phyloP scores from a whole-genome alignment of 2,888 invertebrate species.

The Drosophila anomalata region DNA sequence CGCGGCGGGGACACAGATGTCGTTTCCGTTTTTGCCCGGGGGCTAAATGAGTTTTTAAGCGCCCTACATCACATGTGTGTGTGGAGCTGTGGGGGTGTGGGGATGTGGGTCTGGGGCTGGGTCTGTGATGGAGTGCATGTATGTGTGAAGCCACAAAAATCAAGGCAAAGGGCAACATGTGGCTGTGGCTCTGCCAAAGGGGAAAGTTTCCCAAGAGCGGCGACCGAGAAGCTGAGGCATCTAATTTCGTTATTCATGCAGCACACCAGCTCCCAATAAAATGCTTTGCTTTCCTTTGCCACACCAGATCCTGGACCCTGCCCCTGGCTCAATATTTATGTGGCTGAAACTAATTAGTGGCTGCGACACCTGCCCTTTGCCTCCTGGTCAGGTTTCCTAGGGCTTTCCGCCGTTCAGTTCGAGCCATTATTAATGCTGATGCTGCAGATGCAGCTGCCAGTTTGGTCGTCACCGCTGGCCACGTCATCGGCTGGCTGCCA shows the following conservation, averaged over 20 bases:
- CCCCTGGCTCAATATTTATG: conserved; percentile 36
- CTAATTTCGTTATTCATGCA: conserved; percentile 25
- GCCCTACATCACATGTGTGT: conserved; percentile 32
- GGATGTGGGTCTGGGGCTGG: conserved; percentile 1
- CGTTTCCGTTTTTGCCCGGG: conserved; percentile 32
- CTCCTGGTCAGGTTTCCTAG: conserved; percentile 10
- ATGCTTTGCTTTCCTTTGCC: neutral
- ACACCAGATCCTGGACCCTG: too few species aligned
- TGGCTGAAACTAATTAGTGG: conserved; percentile 59
- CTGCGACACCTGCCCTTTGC: conserved; percentile 35
- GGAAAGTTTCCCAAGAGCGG: neutral
- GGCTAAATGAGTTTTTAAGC: conserved; percentile 67
- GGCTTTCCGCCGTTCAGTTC: conserved; percentile 16
- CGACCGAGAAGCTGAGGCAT: conserved; percentile 7
- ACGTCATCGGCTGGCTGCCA: conserved; percentile 34
- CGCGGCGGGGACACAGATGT: conserved; percentile 40
- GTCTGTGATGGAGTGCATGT: conserved; percentile 12
- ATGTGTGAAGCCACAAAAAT: conserved; percentile 57
- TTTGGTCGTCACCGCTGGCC: conserved; percentile 25
- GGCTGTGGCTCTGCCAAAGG: conserved; percentile 37
- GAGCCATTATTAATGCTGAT: conserved; percentile 62
- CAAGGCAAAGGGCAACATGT: conserved; percentile 65
- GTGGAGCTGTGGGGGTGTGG: neutral
- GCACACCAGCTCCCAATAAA: conserved; percentile 4
- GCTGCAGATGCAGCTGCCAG: conserved; percentile 46